phyloP scores from a whole-genome alignment of 2,888 invertebrate species.

The Microdon myrmicae region DNA sequence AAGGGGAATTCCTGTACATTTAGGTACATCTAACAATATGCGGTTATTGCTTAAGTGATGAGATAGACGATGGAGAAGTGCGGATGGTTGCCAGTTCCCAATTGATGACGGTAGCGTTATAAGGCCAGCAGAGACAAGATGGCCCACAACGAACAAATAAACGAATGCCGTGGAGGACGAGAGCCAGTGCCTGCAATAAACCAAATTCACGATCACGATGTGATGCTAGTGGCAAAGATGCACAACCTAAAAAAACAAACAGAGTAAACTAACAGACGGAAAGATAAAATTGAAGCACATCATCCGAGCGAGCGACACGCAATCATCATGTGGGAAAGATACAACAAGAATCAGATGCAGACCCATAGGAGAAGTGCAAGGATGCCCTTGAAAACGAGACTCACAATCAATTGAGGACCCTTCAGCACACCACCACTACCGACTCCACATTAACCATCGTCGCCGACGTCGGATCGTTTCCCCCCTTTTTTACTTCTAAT shows the following conservation, averaged over 20 bases:
- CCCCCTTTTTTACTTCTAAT: conserved; percentile 25
- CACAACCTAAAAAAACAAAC: conserved; percentile 9
- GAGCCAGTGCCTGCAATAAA: conserved; percentile 20
- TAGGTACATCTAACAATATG: too few species aligned
- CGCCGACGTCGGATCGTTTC: neutral
- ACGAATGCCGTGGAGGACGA: too few species aligned
- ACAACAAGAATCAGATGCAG: conserved; percentile 1
- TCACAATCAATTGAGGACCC: conserved; percentile 10
- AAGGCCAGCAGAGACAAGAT: too few species aligned
- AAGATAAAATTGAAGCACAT: conserved; percentile 12
- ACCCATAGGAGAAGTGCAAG: conserved; percentile 6
- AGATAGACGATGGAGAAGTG: too few species aligned
- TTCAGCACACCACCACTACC: too few species aligned
- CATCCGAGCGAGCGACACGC: conserved; percentile 2
- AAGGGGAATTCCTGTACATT: too few species aligned
- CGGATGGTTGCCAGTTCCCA: too few species aligned
- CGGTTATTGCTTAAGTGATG: too few species aligned
- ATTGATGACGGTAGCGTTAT: too few species aligned
- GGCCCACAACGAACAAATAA: conserved; percentile 24
- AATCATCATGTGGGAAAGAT: conserved; percentile 8
- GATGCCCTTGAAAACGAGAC: conserved; percentile 33
- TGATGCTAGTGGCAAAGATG: conserved; percentile 4
- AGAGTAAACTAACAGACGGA: conserved; percentile 23
- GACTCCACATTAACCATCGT: too few species aligned
- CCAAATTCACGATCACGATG: conserved; percentile 15